Evolutionary conservation across 2,888 invertebrate genomes (phyloP), one percentile per base, ranked within the genome.

Genomic region (Thera britannica): DNA sequence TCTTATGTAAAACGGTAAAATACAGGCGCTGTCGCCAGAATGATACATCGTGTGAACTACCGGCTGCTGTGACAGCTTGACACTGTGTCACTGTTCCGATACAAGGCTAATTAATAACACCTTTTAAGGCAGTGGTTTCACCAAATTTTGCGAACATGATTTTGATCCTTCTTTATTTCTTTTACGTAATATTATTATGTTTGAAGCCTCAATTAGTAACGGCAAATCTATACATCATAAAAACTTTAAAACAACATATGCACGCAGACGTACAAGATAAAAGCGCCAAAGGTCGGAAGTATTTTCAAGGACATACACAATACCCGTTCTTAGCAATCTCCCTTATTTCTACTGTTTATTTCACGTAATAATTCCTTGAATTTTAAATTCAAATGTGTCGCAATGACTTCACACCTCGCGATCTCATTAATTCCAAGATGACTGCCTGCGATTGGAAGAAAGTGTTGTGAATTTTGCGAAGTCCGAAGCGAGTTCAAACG

Each of bases 381-480:
- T 54, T 52, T 66, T 48, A 71, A 72, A 71, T 75, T 67, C 63
- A 66, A 68, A 62, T 67, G 68, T 55, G 49, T 68, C 60, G 52
- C 68, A 70, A 58, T 69, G 62, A 78, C 77, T 79, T 83, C 76
- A 80, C 82, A 83, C 83, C 74, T 80, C 71, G 67, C 64, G 34
- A 48, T 69, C 78, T 82, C 80, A 84, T 84, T 82, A 84, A 82
- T 82, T 82, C 76, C 65, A 65, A 81, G 85, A 85, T 86, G 76
- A 73, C 77, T 75, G 63, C 59, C 52, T 55, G 72, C 76, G 84
- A 85, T 84, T 79, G 78, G 74, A 74, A 75, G 78, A 78, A 82
- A 82, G 81, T 78, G 80, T 76, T 73, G 75, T 72, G 74, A 67
- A 78, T 75, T 81, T 75, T 70, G 77, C 78, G 67, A 72, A 71